Conservation (phyloP, 2,888 invertebrate genomes). For the Cryptus viduatorius region DNA sequence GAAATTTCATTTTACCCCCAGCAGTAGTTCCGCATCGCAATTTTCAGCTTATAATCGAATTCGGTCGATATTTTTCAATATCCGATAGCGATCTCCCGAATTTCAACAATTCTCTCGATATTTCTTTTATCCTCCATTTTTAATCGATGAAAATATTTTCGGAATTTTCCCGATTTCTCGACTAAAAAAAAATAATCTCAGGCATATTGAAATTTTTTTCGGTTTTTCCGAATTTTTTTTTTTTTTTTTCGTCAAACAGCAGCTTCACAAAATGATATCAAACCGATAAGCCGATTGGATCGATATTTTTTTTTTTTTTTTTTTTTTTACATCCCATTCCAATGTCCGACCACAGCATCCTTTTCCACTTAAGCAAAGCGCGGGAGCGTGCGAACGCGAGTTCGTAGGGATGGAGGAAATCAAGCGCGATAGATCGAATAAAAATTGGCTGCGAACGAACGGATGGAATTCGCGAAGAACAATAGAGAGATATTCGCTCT, state of each 20-base stretch:
- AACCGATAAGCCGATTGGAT: conserved; percentile 44
- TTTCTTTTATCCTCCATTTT: too few species aligned
- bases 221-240: not conserved
- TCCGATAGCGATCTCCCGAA: too few species aligned
- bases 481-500: conserved; percentile 47
- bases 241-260: not conserved
- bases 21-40: too few species aligned
- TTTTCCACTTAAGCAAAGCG: conserved; percentile 57
- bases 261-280: not conserved
- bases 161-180: too few species aligned
- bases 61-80: too few species aligned
- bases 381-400: too few species aligned
- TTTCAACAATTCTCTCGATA: too few species aligned
- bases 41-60: too few species aligned
- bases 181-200: too few species aligned
- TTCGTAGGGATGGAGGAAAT: conserved; percentile 18
- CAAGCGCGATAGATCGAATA: conserved; percentile 29
- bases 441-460: not conserved
- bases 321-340: not conserved
- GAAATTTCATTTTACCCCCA: too few species aligned
- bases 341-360: conserved; percentile 57
- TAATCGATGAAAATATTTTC: too few species aligned
- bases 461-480: conserved; percentile 28
- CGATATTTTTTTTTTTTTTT: conserved; percentile 46
- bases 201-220: not conserved